Evolutionary conservation across 1,140 invertebrate species (phyloP), one percentile per base, ranked within the genome.

Genomic region (Lasioglossum baleicum): DNA sequence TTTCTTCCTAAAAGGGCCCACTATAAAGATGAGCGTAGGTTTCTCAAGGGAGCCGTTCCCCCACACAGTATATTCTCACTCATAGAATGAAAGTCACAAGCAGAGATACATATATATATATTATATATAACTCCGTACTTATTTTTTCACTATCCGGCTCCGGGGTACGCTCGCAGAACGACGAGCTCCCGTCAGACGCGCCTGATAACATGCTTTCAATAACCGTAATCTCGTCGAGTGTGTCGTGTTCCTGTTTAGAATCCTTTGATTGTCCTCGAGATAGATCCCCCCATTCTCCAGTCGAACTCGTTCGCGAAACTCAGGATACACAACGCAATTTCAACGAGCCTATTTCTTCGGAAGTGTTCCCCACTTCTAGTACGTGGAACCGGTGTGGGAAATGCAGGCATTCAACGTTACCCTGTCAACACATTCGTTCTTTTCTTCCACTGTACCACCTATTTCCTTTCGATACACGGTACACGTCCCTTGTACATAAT

Each of bases 161-260:
- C 26, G 67, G 26, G n/a, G 7, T 0, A 35, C 5, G n/a, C 51
- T 26, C 26, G n/a, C 22, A 3, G n/a, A 31, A 35, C 67, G 35
- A 20, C 35, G 40, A 31, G n/a, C 64, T 56, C 20, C 64, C 56
- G 35, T 56, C 68, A 48, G 40, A 17, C 56, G 56, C 56, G 56
- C 69, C 65, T 44, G 22, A 65, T 53, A 15, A 20, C 56, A 56
- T 71, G 68, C 69, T 79, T 71, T 78, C 69, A 56, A 20, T n/a
- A 58, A 58, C 17, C 56, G 17, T 79, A 70, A 64, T 73, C 48
- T 79, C 70, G 40, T 65, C 76, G 61, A 79, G 76, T 44, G 76
- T 79, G 61, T 56, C 76, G 69, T 79, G 70, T 79, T 66, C 76
- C 76, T 79, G 70, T 48, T 79, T 73, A 79, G 48, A 79, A 58